Percentiles rank a stretch among this genome's conserved stretches.
Evolutionary conservation across 2,797 vertebrate species (phyloP).

Genomic region (Carduelis carduelis): DNA sequence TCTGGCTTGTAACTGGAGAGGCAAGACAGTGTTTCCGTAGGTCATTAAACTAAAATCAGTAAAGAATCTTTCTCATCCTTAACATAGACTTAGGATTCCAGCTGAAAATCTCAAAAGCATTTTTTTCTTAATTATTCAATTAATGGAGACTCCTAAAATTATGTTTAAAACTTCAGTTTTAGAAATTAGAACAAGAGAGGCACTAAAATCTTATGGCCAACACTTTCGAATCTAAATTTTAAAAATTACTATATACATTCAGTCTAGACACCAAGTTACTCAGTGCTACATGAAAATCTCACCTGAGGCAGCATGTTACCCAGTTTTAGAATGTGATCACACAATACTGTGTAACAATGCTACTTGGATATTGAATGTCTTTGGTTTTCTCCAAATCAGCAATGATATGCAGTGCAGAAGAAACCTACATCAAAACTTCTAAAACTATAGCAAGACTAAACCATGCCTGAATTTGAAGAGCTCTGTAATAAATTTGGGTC

Average conservation of each 20-base stretch:
- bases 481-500: constrained; percentile 18
- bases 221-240: background rate
- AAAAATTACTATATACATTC: background rate
- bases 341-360: background rate
- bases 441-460: background rate
- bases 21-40: background rate
- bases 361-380: background rate
- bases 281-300: rapidly evolving
- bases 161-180: background rate
- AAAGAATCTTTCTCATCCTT: background rate
- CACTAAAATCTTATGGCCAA: background rate
- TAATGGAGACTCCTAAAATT: background rate
- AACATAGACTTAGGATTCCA: background rate
- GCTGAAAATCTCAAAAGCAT: background rate
- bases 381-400: background rate
- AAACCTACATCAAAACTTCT: background rate
- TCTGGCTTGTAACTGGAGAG: background rate
- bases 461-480: background rate
- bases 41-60: background rate
- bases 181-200: background rate
- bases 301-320: background rate
- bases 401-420: background rate
- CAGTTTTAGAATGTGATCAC: background rate
- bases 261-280: background rate
- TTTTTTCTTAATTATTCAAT: background rate